Percentiles rank a stretch among this genome's conserved stretches.
phyloP scores from a whole-genome alignment of 92 coral and sea anemone genomes.

The Umimayanthus kanabou region DNA sequence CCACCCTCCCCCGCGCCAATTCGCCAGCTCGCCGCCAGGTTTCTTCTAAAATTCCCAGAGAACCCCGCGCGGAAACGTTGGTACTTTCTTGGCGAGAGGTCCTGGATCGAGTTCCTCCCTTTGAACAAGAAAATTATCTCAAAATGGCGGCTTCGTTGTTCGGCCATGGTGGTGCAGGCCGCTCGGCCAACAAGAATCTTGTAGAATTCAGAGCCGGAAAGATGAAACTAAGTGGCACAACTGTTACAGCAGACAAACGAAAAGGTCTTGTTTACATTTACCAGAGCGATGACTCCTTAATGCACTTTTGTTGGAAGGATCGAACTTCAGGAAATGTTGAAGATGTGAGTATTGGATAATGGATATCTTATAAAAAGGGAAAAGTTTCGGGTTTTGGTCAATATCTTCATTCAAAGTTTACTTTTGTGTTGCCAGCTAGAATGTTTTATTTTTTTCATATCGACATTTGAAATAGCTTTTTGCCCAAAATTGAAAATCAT shows the following conservation, averaged over 20 bases:
- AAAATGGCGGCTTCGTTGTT: conserved; percentile 93
- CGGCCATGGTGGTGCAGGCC: conserved; percentile 70
- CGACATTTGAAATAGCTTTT: background rate
- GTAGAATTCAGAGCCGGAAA: conserved; percentile 98
- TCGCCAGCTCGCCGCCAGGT: too few relatives aligned
- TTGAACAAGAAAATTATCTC: background rate
- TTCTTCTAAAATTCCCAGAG: too few relatives aligned
- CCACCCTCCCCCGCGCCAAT: too few relatives aligned
- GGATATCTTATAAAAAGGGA: background rate
- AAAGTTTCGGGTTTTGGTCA: too few relatives aligned
- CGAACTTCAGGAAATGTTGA: conserved; percentile 87
- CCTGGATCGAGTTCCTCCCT: conserved; percentile 1
- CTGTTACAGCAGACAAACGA: conserved; percentile 99
- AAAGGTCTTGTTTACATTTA: conserved; percentile 92
- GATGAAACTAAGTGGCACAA: conserved; percentile 87
- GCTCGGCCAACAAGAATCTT: conserved; percentile 88
- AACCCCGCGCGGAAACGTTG: too few relatives aligned
- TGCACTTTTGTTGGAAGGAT: conserved; percentile 99
- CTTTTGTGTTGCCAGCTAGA: background rate
- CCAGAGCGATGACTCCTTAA: conserved; percentile 95
- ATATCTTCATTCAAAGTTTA: background rate
- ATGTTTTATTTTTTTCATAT: too few relatives aligned
- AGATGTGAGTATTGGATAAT: conserved; percentile 70
- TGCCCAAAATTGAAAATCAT: background rate
- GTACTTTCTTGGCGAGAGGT: background rate